phyloP scores from a whole-genome alignment of 2,888 invertebrate genomes.

The Mongoloraphidia duomilia region DNA sequence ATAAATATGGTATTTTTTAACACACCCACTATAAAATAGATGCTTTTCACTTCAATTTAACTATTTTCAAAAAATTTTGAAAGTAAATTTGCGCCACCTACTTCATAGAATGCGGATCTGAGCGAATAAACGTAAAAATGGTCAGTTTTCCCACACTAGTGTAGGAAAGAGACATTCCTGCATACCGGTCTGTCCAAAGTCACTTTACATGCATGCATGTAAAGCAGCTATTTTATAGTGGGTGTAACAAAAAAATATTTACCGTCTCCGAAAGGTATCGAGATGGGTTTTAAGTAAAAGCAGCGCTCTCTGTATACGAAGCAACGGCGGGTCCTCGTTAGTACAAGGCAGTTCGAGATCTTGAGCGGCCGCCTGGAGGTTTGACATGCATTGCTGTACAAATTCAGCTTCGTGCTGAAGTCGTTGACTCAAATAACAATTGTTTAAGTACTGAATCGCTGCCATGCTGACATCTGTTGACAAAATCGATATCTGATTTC shows the following conservation, averaged over 20 bases:
- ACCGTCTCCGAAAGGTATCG: slow-evolving; percentile 77
- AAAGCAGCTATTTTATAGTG: too few relatives aligned
- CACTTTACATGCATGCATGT: too few relatives aligned
- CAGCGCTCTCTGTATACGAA: slow-evolving; percentile 81
- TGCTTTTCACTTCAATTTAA: too few relatives aligned
- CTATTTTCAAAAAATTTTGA: too few relatives aligned
- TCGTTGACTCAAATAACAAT: slow-evolving; percentile 86
- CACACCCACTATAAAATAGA: too few relatives aligned
- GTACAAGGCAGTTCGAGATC: slow-evolving; percentile 39
- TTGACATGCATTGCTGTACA: slow-evolving; percentile 85
- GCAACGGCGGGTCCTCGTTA: slow-evolving; percentile 65
- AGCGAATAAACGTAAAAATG: too few relatives aligned
- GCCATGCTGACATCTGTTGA: slow-evolving; percentile 74
- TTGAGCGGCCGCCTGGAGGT: slow-evolving; percentile 69
- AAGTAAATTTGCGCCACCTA: too few relatives aligned
- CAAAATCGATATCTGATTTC: background rate
- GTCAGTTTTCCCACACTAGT: background rate
- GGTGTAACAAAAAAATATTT: slow-evolving; percentile 10
- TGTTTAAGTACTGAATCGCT: slow-evolving; percentile 86
- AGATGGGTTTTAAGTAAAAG: slow-evolving; percentile 81
- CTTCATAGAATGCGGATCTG: too few relatives aligned
- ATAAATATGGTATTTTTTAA: too few relatives aligned
- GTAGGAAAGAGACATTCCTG: too few relatives aligned
- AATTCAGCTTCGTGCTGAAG: slow-evolving; percentile 85
- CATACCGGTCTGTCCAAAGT: too few relatives aligned